These are phyloP conservation scores for Campoletis raptor DNA, from an alignment of 2,888 invertebrate species.

Conservation along the genomic window DNA sequence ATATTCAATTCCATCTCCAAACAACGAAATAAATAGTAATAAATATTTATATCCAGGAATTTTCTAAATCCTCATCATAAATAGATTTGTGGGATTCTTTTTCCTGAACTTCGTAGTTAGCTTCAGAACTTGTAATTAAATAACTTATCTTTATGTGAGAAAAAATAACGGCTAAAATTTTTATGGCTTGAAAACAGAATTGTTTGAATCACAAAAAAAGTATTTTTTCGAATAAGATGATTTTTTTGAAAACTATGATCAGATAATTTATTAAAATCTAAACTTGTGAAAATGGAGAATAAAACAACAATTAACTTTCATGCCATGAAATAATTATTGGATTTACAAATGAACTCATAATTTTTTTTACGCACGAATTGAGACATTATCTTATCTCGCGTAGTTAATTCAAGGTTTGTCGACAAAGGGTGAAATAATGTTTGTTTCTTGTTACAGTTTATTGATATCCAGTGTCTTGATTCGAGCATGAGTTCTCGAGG, in stretches of 20 bases:
- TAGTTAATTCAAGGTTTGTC: background rate
- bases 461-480: slow-evolving; percentile 66
- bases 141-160: background rate
- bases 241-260: too few relatives aligned
- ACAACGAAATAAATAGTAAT: background rate
- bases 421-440: background rate
- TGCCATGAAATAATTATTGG: background rate
- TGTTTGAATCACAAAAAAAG: background rate
- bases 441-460: slow-evolving; percentile 16
- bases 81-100: background rate
- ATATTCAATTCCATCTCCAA: background rate
- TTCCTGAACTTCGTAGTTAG: background rate
- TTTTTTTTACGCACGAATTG: background rate
- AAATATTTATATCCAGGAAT: background rate
- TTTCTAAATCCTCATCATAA: background rate
- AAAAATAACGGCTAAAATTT: background rate
- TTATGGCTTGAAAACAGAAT: background rate
- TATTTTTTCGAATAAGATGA: background rate
- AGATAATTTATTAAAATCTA: background rate
- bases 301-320: background rate
- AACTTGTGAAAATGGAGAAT: background rate
- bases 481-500: slow-evolving; percentile 82
- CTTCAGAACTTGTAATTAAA: background rate
- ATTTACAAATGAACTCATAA: background rate
- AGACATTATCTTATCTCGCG: background rate